phyloP scores from a whole-genome alignment of 2,888 invertebrate species.

The Coelopa pilipes region DNA sequence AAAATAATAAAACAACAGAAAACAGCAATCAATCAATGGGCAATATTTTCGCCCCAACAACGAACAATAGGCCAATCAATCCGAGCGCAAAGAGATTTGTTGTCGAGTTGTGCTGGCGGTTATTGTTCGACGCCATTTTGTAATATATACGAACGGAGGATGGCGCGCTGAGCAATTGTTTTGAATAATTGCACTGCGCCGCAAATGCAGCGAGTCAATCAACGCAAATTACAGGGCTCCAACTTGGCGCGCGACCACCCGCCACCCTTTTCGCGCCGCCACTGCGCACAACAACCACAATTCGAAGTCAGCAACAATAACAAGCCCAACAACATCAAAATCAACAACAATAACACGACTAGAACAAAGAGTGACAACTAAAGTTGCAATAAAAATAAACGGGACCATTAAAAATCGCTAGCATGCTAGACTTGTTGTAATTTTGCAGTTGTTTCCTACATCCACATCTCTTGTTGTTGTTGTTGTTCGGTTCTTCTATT shows the following conservation, averaged over 20 bases:
- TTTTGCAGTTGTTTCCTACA: not conserved
- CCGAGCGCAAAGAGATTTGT: too few relatives aligned
- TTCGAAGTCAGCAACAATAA: too few relatives aligned
- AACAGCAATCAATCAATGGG: too few relatives aligned
- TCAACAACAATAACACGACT: too few relatives aligned
- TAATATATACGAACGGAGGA: not conserved
- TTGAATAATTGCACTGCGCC: slow-evolving; percentile 18
- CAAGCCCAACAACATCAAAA: slow-evolving; percentile 11
- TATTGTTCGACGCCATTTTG: not conserved
- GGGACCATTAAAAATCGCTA: too few relatives aligned
- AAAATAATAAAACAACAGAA: too few relatives aligned
- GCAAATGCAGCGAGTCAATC: slow-evolving; percentile 19
- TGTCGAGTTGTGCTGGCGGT: too few relatives aligned
- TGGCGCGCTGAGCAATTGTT: slow-evolving; percentile 10
- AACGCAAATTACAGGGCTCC: not conserved
- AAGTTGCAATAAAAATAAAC: slow-evolving; percentile 29
- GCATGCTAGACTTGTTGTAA: too few relatives aligned
- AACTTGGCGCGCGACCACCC: not conserved
- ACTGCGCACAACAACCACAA: not conserved
- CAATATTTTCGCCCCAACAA: too few relatives aligned
- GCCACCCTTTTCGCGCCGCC: not conserved
- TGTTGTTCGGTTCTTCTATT: slow-evolving; percentile 11
- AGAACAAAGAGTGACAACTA: slow-evolving; percentile 22
- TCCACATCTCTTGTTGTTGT: not conserved
- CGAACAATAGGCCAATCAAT: too few relatives aligned